Percentiles rank a stretch among this genome's conserved stretches.
These are phyloP conservation scores for Choloepus hoffmanni DNA, from an alignment of 2,113 vertebrate genomes.

Conservation along the genomic window DNA sequence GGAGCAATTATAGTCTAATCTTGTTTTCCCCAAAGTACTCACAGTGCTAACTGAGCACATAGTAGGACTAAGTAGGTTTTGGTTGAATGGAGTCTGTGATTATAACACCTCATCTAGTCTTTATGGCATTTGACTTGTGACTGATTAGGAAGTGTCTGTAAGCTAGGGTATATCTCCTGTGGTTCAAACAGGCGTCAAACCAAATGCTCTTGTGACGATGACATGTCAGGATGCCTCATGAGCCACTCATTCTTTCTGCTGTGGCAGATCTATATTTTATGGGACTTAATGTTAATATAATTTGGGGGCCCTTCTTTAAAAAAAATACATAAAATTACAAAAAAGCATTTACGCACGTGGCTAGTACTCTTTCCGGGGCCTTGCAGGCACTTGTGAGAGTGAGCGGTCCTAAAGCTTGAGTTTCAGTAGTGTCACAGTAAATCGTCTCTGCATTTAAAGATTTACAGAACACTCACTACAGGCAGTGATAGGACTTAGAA, in stretches of 20 bases:
- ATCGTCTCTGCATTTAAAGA: neutral
- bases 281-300: neutral
- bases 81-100: neutral
- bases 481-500: neutral
- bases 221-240: neutral
- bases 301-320: neutral
- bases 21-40: constrained; percentile 18
- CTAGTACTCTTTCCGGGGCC: neutral
- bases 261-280: neutral
- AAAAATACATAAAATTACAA: neutral
- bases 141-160: neutral
- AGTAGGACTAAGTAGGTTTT: constrained; percentile 22
- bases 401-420: neutral
- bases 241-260: neutral
- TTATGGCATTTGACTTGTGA: neutral
- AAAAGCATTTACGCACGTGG: neutral
- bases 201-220: neutral
- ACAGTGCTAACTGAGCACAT: neutral
- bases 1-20: neutral
- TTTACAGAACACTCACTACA: neutral
- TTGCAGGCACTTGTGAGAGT: neutral
- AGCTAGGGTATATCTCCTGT: neutral
- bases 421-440: constrained; percentile 6
- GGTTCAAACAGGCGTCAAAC: constrained; percentile 28
- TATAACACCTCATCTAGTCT: neutral